Conservation (phyloP, 2,113 vertebrate genomes). For the Rostratula benghalensis region DNA sequence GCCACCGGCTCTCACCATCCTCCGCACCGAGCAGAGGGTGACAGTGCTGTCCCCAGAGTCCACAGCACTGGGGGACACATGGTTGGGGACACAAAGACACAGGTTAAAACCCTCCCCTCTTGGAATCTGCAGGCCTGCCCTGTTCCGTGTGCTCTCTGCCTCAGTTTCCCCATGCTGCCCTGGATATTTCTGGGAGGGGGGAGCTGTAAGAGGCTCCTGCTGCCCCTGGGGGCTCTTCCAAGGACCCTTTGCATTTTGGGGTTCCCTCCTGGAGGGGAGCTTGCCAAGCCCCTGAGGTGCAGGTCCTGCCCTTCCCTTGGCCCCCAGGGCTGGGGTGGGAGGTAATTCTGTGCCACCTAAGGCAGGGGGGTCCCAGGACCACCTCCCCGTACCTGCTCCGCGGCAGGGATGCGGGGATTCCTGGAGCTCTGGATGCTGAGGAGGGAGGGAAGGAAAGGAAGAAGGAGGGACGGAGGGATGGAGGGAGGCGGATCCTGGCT, state of each 20-base stretch:
- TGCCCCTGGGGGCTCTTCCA: neutral
- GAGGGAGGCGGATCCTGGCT: slow-evolving; percentile 44
- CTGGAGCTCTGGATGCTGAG: neutral
- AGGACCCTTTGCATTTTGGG: neutral
- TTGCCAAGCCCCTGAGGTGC: neutral
- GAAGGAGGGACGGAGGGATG: slow-evolving; percentile 14
- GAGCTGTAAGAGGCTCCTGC: neutral
- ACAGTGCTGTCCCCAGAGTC: neutral
- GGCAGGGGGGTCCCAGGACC: neutral
- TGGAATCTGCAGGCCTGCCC: neutral
- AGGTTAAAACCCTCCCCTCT: neutral
- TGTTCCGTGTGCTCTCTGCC: neutral
- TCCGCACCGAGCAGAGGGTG: neutral
- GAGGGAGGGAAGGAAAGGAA: neutral
- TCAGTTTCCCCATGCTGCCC: neutral
- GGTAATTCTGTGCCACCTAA: neutral
- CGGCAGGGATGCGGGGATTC: neutral
- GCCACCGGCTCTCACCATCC: neutral
- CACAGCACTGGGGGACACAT: neutral
- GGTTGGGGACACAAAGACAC: neutral
- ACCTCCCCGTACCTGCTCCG: neutral
- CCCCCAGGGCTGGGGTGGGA: neutral
- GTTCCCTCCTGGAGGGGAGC: neutral
- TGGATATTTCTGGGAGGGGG: too few relatives aligned
- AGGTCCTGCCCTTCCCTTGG: neutral